Percentiles rank a stretch among this genome's conserved stretches.
Evolutionary conservation across 2,113 vertebrate species (phyloP).

Genomic region (Cromileptes altivelis): DNA sequence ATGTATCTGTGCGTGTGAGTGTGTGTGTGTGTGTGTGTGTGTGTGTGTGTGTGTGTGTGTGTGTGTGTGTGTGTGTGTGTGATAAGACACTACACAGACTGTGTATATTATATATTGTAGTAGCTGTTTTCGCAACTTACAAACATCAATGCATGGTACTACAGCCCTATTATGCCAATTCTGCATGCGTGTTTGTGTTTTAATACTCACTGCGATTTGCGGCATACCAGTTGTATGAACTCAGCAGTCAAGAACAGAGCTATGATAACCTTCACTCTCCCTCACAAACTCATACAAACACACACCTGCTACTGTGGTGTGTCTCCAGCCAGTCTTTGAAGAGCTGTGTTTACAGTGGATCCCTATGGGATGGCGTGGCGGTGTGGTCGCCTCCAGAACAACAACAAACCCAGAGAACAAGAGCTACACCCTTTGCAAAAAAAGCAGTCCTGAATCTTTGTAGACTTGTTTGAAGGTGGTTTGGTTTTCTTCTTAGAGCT

Average conservation of each 20-base stretch:
- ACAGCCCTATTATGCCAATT: constrained; percentile 15
- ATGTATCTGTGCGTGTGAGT: neutral
- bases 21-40: too few species aligned
- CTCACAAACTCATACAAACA: constrained; percentile 11
- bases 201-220: constrained; percentile 20
- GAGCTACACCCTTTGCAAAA: neutral
- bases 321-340: constrained; percentile 30
- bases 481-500: neutral
- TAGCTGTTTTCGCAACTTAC: constrained; percentile 28
- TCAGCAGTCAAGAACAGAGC: constrained; percentile 53
- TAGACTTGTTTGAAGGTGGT: constrained; percentile 18
- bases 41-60: neutral
- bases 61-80: neutral
- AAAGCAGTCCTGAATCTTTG: neutral
- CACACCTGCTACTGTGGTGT: constrained; percentile 23
- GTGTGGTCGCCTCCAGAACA: neutral
- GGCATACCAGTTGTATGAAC: constrained; percentile 69
- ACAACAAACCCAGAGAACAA: neutral
- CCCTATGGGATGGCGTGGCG: neutral
- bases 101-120: neutral
- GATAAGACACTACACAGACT: too few species aligned
- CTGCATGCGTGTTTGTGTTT: constrained; percentile 19
- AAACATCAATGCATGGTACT: constrained; percentile 8
- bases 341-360: constrained; percentile 27
- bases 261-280: constrained; percentile 60